phyloP scores from a whole-genome alignment of 2,113 vertebrate genomes.

The Nibea coibor region DNA sequence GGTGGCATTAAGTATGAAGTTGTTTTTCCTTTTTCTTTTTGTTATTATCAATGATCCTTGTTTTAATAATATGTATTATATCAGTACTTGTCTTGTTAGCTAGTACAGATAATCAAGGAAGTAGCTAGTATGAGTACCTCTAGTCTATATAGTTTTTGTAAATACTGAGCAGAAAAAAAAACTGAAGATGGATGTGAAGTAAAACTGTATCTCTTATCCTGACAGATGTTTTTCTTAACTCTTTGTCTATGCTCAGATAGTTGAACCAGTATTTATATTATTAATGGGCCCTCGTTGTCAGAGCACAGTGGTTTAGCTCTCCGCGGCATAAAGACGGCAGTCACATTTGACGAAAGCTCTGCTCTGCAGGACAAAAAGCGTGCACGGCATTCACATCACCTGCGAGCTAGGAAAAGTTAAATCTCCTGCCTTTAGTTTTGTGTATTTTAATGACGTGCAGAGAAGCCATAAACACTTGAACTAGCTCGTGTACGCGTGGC shows the following conservation, averaged over 20 bases:
- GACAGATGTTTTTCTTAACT: constrained; percentile 64
- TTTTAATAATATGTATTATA: constrained; percentile 76
- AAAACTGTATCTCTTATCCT: constrained; percentile 66
- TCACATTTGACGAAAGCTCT: constrained; percentile 5
- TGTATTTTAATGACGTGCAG: constrained; percentile 52
- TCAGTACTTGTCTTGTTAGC: constrained; percentile 81
- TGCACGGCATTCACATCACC: neutral
- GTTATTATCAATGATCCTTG: constrained; percentile 63
- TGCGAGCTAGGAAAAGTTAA: constrained; percentile 21
- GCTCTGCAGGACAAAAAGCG: constrained; percentile 14
- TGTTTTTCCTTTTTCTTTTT: constrained; percentile 32
- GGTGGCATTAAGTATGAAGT: constrained; percentile 61
- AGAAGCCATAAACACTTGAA: constrained; percentile 63
- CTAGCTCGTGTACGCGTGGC: constrained; percentile 4
- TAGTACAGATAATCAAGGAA: constrained; percentile 79
- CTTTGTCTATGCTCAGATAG: constrained; percentile 69
- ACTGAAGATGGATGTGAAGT: constrained; percentile 73
- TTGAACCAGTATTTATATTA: constrained; percentile 74
- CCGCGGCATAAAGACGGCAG: neutral
- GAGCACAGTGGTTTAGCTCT: constrained; percentile 51
- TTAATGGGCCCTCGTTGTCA: constrained; percentile 23
- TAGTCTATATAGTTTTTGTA: constrained; percentile 81
- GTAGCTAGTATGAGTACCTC: constrained; percentile 82
- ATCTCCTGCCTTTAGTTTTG: constrained; percentile 40
- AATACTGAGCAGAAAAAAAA: constrained; percentile 73